Percentiles rank a stretch among this genome's conserved stretches.
Evolutionary conservation across 2,113 vertebrate species (phyloP).

Genomic region (Macrotus californicus): DNA sequence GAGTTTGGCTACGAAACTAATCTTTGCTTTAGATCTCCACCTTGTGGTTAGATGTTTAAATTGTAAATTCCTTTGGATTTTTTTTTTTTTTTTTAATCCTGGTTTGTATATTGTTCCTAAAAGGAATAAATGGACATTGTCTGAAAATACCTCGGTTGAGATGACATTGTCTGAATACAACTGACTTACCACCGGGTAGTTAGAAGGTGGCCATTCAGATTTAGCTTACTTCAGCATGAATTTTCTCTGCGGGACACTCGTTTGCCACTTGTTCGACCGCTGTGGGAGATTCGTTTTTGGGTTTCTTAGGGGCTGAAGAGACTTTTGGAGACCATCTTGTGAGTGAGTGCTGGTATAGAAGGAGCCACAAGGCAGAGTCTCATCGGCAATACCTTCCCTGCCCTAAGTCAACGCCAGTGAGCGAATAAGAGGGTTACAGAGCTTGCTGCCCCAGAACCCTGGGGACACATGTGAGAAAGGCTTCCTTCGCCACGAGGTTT

Average conservation of each 20-base stretch:
- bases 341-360: not conserved
- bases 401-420: not conserved
- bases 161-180: not conserved
- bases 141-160: not conserved
- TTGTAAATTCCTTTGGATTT: constrained; percentile 6
- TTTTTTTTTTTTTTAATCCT: not conserved
- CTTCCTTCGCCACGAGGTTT: not conserved
- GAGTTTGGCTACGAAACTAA: not conserved
- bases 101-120: not conserved
- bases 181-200: not conserved
- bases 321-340: not conserved
- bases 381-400: not conserved
- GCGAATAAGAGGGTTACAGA: not conserved
- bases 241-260: not conserved
- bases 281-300: not conserved
- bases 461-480: not conserved
- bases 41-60: constrained; percentile 69
- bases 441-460: not conserved
- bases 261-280: not conserved
- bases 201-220: not conserved
- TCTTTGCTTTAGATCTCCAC: constrained; percentile 74
- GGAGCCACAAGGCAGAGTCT: not conserved
- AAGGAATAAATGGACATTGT: not conserved
- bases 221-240: not conserved
- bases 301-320: not conserved